These are phyloP conservation scores for Diacarnus erythraeanus DNA, from an alignment of 37 sponge, comb jelly and placozoan genomes.

Conservation along the genomic window DNA sequence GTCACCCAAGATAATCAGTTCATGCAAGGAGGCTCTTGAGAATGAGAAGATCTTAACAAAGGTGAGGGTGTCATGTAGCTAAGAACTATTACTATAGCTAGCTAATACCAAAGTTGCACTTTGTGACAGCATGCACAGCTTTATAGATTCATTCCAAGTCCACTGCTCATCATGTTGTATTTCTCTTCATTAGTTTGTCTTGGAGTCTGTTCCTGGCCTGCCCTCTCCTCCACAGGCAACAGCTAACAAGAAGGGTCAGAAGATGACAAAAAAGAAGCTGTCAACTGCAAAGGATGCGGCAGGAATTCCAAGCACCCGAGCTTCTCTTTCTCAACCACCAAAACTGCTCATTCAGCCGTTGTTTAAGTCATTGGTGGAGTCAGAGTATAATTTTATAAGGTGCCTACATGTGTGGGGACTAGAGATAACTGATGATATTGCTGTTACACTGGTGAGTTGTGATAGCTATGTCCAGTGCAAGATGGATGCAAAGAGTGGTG, in stretches of 20 bases:
- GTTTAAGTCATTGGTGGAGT: constrained; percentile 6
- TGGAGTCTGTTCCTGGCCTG: too few species aligned
- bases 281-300: too few species aligned
- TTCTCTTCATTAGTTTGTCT: too few species aligned
- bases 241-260: too few species aligned
- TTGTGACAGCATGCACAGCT: not conserved
- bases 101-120: not conserved
- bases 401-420: constrained; percentile 46
- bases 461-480: too few species aligned
- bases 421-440: constrained; percentile 29
- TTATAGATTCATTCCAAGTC: too few species aligned
- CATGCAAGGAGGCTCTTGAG: not conserved
- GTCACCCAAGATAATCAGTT: not conserved
- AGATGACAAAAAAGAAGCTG: too few species aligned
- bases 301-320: too few species aligned
- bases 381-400: constrained; percentile 26
- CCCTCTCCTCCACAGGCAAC: not conserved
- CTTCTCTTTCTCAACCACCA: too few species aligned
- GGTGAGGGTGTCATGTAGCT: too few species aligned
- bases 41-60: not conserved
- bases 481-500: too few species aligned
- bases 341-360: constrained; percentile 38
- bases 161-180: too few species aligned
- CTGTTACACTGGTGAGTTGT: constrained; percentile 39
- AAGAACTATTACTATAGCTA: not conserved